These are phyloP conservation scores for Chrysolina haemoptera DNA, from an alignment of 2,888 invertebrate genomes.

Conservation along the genomic window DNA sequence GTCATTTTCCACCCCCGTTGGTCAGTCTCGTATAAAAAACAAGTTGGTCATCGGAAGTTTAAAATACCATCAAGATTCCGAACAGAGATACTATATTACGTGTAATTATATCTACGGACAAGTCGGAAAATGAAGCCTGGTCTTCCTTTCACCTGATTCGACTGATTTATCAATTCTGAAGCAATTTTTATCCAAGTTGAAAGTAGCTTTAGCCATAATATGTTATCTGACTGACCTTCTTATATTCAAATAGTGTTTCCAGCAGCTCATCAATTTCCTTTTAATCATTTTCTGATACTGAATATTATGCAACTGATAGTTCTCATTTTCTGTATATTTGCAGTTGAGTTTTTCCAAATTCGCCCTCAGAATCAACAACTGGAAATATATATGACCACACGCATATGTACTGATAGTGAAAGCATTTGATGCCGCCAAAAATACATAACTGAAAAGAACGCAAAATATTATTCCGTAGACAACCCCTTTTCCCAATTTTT, in stretches of 20 bases:
- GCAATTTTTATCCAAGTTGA: too few species aligned
- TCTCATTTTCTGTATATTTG: not conserved
- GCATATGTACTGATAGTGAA: not conserved
- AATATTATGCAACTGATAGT: not conserved
- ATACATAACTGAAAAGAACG: not conserved
- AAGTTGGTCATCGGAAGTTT: too few species aligned
- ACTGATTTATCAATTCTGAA: too few species aligned
- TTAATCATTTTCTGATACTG: conserved; percentile 4
- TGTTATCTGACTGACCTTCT: not conserved
- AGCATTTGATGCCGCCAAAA: too few species aligned
- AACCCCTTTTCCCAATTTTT: not conserved
- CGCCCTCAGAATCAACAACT: not conserved
- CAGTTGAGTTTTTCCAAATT: not conserved
- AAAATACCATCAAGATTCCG: too few species aligned
- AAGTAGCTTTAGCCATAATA: too few species aligned
- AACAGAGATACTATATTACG: too few species aligned
- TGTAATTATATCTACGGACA: too few species aligned
- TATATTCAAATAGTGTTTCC: not conserved
- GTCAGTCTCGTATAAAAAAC: too few species aligned
- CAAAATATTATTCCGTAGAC: not conserved
- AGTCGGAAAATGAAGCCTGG: too few species aligned
- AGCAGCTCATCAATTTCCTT: not conserved
- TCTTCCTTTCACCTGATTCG: too few species aligned
- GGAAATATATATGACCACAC: not conserved
- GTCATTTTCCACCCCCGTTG: too few species aligned